Evolutionary conservation across 2,888 invertebrate species (phyloP).

Genomic region (Amblyjoppa fuscipennis): DNA sequence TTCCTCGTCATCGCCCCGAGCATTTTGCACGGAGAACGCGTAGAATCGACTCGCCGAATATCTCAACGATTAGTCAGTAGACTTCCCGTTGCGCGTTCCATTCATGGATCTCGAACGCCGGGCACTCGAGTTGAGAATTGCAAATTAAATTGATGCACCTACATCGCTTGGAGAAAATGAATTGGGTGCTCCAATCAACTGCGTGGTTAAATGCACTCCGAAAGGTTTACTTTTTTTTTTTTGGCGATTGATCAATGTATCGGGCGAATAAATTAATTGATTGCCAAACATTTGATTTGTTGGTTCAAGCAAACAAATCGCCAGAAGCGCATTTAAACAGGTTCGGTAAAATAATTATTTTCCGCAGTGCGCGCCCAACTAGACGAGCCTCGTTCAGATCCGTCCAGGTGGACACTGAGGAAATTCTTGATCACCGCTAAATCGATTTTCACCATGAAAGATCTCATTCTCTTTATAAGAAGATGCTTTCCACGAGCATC

Average conservation of each 20-base stretch:
- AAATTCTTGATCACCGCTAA: conserved; percentile 24
- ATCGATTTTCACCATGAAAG: conserved; percentile 37
- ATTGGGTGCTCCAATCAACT: neutral
- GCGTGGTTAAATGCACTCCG: neutral
- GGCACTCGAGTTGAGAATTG: neutral
- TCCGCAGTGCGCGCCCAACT: too few relatives aligned
- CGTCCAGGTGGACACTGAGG: neutral
- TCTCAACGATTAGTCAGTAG: conserved; percentile 51
- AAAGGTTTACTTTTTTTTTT: neutral
- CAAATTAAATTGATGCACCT: neutral
- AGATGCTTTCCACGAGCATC: conserved; percentile 36
- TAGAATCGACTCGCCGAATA: conserved; percentile 45
- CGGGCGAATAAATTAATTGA: neutral
- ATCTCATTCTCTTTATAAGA: conserved; percentile 38
- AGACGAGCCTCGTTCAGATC: too few relatives aligned
- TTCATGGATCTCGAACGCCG: conserved; percentile 16
- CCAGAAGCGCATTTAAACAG: too few relatives aligned
- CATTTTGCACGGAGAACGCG: conserved; percentile 32
- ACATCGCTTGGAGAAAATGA: neutral
- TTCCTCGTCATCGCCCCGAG: conserved; percentile 52
- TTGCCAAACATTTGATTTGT: neutral
- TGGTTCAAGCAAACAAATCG: too few relatives aligned
- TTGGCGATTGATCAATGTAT: neutral
- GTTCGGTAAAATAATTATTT: too few relatives aligned
- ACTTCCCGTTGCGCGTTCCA: conserved; percentile 17